Percentiles rank a stretch among this genome's conserved stretches.
Conservation (phyloP, 2,888 invertebrate species). For the Dasypogon diadema region DNA sequence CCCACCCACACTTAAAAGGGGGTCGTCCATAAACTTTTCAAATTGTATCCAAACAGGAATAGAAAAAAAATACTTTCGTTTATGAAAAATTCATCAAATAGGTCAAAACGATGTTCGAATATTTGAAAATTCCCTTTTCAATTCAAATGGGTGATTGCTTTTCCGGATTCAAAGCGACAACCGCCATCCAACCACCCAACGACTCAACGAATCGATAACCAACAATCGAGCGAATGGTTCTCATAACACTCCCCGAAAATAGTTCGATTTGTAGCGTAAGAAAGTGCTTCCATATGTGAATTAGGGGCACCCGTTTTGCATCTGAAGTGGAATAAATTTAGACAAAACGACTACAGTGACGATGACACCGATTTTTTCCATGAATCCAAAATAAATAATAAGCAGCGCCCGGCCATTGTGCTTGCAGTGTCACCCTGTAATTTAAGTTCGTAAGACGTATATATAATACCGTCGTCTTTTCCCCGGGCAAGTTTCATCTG, state of each 20-base stretch:
- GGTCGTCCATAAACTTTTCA: background rate
- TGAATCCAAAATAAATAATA: too few relatives aligned
- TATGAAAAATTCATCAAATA: background rate
- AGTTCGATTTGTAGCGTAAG: background rate
- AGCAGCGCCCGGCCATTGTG: too few relatives aligned
- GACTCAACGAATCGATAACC: background rate
- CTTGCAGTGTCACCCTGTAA: too few relatives aligned
- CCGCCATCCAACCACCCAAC: too few relatives aligned
- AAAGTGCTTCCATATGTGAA: background rate
- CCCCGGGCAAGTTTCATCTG: too few relatives aligned
- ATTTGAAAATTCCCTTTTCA: background rate
- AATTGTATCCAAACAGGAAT: background rate
- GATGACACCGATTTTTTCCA: too few relatives aligned
- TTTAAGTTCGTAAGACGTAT: too few relatives aligned
- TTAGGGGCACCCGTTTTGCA: background rate
- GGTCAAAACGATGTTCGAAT: background rate
- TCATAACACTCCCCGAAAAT: background rate
- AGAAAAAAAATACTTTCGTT: background rate
- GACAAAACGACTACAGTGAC: too few relatives aligned
- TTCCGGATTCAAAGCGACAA: too few relatives aligned
- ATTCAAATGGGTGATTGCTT: too few relatives aligned
- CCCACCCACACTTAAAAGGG: background rate
- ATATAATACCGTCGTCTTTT: too few relatives aligned
- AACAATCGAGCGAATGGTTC: background rate
- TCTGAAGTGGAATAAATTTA: background rate